These are phyloP conservation scores for Polydrusus pterygomalis DNA, from an alignment of 2,888 invertebrate species.

Conservation along the genomic window DNA sequence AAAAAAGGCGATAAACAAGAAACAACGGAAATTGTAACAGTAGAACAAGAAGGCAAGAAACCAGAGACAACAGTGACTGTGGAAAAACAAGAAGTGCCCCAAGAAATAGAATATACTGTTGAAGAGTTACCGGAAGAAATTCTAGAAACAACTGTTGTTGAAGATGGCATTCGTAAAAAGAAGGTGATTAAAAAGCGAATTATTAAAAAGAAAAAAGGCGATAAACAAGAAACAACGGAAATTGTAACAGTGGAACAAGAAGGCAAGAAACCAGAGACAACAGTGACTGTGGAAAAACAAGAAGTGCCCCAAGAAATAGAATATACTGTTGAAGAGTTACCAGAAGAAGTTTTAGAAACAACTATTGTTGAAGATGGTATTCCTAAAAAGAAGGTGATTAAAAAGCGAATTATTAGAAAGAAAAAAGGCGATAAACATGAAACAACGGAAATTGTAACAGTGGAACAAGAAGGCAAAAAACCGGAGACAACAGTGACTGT, in stretches of 20 bases:
- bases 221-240: constrained; percentile 66
- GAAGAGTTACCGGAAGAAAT: constrained; percentile 60
- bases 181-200: constrained; percentile 50
- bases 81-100: constrained; percentile 50
- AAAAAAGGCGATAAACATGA: constrained; percentile 70
- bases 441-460: constrained; percentile 67
- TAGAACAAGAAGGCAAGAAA: constrained; percentile 53
- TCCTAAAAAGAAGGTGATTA: constrained; percentile 62
- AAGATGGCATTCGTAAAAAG: constrained; percentile 66
- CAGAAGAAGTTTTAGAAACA: constrained; percentile 56
- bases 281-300: constrained; percentile 57
- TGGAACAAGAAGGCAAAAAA: constrained; percentile 69
- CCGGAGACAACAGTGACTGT: constrained; percentile 59
- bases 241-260: constrained; percentile 52
- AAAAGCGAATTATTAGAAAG: constrained; percentile 65
- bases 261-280: constrained; percentile 57
- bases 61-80: constrained; percentile 50
- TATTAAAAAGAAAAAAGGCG: constrained; percentile 61
- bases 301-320: constrained; percentile 43
- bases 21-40: constrained; percentile 62
- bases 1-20: constrained; percentile 65
- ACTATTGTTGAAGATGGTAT: constrained; percentile 61
- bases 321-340: constrained; percentile 64
- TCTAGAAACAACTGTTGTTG: constrained; percentile 66
- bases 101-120: constrained; percentile 52